Evolutionary conservation across 1,140 invertebrate genomes (phyloP).

Genomic region (Lysiphlebus fabarum): DNA sequence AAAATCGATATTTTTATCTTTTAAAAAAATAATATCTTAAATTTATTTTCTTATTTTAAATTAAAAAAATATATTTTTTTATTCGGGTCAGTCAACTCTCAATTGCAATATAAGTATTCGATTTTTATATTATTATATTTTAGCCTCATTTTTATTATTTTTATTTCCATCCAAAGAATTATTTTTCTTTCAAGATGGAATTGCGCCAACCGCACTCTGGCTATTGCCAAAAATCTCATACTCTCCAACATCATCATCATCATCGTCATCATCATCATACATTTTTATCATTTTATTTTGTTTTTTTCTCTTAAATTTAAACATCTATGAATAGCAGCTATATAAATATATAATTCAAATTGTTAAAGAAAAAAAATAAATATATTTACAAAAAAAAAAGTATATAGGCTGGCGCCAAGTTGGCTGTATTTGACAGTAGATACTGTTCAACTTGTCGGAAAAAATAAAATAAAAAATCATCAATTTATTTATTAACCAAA

Average conservation of each 20-base stretch:
- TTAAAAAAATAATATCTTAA: no score
- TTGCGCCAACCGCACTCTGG: background rate
- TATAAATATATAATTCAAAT: background rate
- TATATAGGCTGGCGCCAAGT: slow-evolving; percentile 38
- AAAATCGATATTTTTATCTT: no score
- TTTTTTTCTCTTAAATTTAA: slow-evolving; percentile 1
- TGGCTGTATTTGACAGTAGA: slow-evolving; percentile 36
- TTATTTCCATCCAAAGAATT: no score
- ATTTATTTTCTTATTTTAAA: no score
- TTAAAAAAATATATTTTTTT: background rate
- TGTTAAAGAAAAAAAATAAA: background rate
- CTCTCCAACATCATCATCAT: no score
- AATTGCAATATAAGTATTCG: no score
- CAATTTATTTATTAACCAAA: background rate
- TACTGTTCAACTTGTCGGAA: slow-evolving; percentile 14
- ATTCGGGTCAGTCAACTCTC: no score
- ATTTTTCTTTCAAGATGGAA: background rate
- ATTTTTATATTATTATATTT: no score
- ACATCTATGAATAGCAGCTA: slow-evolving; percentile 17
- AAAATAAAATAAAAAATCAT: background rate
- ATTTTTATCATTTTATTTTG: slow-evolving; percentile 7
- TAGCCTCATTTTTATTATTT: no score
- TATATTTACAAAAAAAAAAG: no score
- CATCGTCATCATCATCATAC: background rate
- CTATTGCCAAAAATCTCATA: slow-evolving; percentile 10